Percentiles rank a stretch among this genome's conserved stretches.
Conservation (phyloP, 1,140 invertebrate species). For the Ericerus pela region DNA sequence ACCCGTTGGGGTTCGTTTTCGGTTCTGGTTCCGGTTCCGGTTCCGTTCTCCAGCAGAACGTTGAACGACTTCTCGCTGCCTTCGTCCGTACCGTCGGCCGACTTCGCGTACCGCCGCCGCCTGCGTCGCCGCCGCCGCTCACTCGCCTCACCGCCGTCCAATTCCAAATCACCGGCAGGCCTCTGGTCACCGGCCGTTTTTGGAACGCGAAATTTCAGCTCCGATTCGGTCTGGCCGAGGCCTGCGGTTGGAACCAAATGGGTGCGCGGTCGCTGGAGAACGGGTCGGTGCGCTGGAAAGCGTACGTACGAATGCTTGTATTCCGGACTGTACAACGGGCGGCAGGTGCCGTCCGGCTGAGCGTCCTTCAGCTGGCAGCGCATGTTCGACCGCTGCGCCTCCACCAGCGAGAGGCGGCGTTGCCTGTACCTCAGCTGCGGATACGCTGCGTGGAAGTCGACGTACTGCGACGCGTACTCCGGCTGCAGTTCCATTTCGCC, state of each 20-base stretch:
- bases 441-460: slow-evolving; percentile 7
- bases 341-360: neutral
- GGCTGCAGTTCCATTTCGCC: slow-evolving; percentile 15
- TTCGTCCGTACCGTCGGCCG: too few species aligned
- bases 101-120: too few species aligned
- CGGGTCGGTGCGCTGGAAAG: neutral
- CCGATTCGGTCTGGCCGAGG: neutral
- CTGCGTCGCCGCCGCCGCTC: too few species aligned
- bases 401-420: neutral
- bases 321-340: neutral
- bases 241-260: neutral
- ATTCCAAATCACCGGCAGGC: too few species aligned
- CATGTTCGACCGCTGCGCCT: neutral
- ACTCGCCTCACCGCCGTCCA: too few species aligned
- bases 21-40: too few species aligned
- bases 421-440: neutral
- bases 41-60: too few species aligned
- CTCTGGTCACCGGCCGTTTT: too few species aligned
- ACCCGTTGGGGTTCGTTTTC: too few species aligned
- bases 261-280: neutral
- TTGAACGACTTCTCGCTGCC: too few species aligned
- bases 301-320: neutral
- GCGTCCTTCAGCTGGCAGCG: neutral
- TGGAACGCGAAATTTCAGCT: too few species aligned
- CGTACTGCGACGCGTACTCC: slow-evolving; percentile 17